Conservation (phyloP, 1,140 invertebrate genomes). For the Harlomillsia oculata region DNA sequence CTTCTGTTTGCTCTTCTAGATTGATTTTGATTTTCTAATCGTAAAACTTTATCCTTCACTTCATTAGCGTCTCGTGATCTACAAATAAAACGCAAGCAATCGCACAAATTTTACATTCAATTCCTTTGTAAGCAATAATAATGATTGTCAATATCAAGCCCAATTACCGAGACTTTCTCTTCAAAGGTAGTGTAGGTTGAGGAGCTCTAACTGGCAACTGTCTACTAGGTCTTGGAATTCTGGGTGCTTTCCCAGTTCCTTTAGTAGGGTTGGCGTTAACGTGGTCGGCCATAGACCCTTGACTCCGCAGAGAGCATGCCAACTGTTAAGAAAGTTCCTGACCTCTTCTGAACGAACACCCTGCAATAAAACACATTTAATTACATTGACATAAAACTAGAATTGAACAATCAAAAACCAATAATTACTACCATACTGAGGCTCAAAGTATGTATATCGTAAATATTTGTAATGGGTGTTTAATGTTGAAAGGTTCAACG, state of each 20-base stretch:
- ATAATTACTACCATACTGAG: too few species aligned
- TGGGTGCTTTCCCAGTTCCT: slow-evolving; percentile 36
- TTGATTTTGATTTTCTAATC: too few species aligned
- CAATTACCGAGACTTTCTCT: slow-evolving; percentile 17
- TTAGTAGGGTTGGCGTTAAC: slow-evolving; percentile 34
- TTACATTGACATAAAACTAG: too few species aligned
- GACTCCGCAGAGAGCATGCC: slow-evolving; percentile 36
- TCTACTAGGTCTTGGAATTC: slow-evolving; percentile 29
- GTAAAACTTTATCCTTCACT: too few species aligned
- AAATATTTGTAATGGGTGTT: too few species aligned
- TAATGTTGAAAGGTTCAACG: too few species aligned
- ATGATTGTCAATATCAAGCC: neutral
- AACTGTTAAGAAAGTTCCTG: slow-evolving; percentile 18
- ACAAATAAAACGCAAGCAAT: too few species aligned
- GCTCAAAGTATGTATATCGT: too few species aligned
- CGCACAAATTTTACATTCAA: too few species aligned
- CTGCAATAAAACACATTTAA: slow-evolving; percentile 4
- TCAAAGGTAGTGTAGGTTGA: neutral
- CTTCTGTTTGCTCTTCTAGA: too few species aligned
- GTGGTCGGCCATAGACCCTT: slow-evolving; percentile 37
- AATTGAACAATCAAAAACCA: neutral
- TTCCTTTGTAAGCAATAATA: neutral
- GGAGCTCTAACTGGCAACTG: slow-evolving; percentile 5
- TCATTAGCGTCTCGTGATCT: too few species aligned
- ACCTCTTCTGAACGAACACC: slow-evolving; percentile 9